Evolutionary conservation across 2,888 invertebrate species (phyloP), one percentile per base, ranked within the genome.

Genomic region (Rhyacophila evoluta): DNA sequence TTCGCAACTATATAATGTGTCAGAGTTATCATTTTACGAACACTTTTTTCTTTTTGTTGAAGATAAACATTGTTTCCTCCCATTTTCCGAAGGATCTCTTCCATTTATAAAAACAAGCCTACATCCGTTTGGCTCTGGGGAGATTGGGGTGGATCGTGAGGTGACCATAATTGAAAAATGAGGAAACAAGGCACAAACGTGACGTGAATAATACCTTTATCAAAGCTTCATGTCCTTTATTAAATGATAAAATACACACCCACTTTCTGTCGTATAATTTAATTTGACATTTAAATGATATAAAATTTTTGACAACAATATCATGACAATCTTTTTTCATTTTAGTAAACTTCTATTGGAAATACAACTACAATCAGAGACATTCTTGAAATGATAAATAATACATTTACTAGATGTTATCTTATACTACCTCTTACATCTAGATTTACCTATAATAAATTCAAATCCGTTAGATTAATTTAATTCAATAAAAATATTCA

Each of bases 141-240:
- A 41, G 41, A 41, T 10, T 19, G 19, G 19, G 10, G 55, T 6
- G 2, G 19, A 55, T 10, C 2, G 25, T 55, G 19, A 55, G 55
- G 55, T 55, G 19, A 55, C 55, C 55, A 55, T 55, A 55, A 55
- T 55, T 55, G 55, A 55, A 55, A 55, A 55, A 55, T 55, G 55
- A 10, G 55, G 19, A 55, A 55, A 55, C 55, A 55, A 10, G 10
- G 19, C 55, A 55, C 10, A 55, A 19, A 25, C 55, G 55, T 55
- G 55, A 55, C 55, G 19, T 10, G 55, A 55, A 55, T 25, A n/a
- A n/a, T n/a, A 6, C 12, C 39, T 39, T 39, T 39, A 55, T 55
- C 55, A 25, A 19, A 19, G 19, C 15, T 1, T 55, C 55, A 55
- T 1, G 19, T 19, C 25, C 25, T 55, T 19, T 25, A 55, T 55